These are phyloP conservation scores for Dasyornis broadbenti DNA, from an alignment of 2,113 vertebrate species.

Conservation along the genomic window DNA sequence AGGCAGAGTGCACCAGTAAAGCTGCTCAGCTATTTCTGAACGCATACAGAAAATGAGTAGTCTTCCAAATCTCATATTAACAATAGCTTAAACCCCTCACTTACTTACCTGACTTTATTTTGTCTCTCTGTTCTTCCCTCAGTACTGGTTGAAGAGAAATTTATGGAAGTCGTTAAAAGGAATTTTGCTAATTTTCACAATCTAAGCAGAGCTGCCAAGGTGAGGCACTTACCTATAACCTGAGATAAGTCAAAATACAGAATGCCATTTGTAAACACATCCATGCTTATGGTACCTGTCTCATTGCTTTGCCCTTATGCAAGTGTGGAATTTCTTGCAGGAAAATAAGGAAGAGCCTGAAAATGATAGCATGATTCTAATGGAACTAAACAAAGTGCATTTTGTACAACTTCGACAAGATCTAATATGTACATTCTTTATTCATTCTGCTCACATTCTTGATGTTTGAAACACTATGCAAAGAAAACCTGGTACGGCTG, in stretches of 20 bases:
- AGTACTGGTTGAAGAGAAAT: conserved; percentile 58
- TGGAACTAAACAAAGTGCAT: not conserved
- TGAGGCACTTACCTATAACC: not conserved
- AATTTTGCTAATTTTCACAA: conserved; percentile 66
- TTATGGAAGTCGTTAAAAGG: not conserved
- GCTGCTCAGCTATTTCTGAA: not conserved
- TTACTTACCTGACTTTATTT: not conserved
- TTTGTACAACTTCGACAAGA: not conserved
- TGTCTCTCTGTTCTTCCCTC: not conserved
- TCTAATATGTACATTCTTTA: not conserved
- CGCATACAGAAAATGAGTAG: not conserved
- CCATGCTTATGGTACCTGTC: not conserved
- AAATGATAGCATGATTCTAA: not conserved
- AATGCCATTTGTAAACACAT: not conserved
- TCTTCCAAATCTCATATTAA: not conserved
- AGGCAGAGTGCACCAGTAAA: not conserved
- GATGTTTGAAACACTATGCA: not conserved
- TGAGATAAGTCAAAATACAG: not conserved
- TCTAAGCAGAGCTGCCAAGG: conserved; percentile 63
- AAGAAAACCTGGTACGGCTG: not conserved
- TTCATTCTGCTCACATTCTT: not conserved
- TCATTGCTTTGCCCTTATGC: not conserved
- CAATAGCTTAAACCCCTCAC: not conserved
- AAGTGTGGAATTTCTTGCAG: not conserved
- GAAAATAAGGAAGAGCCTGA: not conserved